Base-by-base conservation (phyloP, 2,888 invertebrate species). In the Drosophila ochracea region DNA sequence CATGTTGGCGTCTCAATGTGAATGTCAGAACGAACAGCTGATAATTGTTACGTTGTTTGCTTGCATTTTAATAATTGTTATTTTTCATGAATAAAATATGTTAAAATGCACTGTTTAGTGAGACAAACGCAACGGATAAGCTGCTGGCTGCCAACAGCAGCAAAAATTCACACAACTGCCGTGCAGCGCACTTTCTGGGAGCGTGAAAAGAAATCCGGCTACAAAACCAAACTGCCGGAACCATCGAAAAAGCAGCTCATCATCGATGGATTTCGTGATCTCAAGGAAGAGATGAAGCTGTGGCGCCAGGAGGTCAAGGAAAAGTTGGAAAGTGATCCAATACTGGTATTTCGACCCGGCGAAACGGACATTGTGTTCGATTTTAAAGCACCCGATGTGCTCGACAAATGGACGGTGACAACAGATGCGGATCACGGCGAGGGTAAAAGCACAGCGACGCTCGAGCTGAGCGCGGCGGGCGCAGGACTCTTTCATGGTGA, bases 401-500 rank as follows among this genome's bases (percentile, higher is more conserved):
- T 98, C 5, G 94, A 96, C 2, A 94, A 95, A 50, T 98, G 97
- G 95, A 93, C 96, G 21, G 95, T 96, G 0, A 96, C 97, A 0
- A 93, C 95, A 63, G 99, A 99, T 92, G 95, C 95, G 71, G 98
- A 98, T 93, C 96, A 97, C 89, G 95, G 95, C 68, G 95, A 97
- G 91, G 98, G 98, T 0, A 95, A 94, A 89, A 98, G 98, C 92
- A 93, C 85, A 39, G 96, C 96, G 68, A 93, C 93, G 10, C 94
- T 98, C 21, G 94, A 95, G 25, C 93, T 96, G 78, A 97, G 96
- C 80, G 93, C 94, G 41, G 94, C 95, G 3, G 97, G 96, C 0
- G 95, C 95, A 69, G 97, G 95, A 0, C 91, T 96, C 30, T 97
- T 97, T 92, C 95, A 95, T 73, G 98, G 98, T 0, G 93, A 94